These are phyloP conservation scores for Bugulina stolonifera DNA, from an alignment of 2,888 invertebrate genomes.

Conservation along the genomic window DNA sequence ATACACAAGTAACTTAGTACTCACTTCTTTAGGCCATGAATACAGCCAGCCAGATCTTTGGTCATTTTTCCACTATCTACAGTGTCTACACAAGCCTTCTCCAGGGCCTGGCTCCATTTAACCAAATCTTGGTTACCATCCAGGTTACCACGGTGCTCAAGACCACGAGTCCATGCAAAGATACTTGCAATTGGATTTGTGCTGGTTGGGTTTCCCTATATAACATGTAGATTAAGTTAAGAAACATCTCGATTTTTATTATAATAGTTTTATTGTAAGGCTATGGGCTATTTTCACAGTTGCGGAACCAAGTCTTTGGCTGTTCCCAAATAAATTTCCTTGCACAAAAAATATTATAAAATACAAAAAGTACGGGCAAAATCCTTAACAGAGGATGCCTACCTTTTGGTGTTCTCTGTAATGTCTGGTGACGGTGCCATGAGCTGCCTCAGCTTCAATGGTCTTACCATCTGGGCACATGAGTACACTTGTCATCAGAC, in stretches of 20 bases:
- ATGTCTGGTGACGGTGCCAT: constrained; percentile 60
- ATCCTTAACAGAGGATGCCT: not conserved
- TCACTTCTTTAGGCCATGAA: constrained; percentile 70
- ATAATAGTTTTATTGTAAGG: no score
- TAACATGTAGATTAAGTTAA: not conserved
- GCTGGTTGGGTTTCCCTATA: constrained; percentile 70
- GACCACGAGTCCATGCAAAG: constrained; percentile 82
- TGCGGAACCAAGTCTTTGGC: no score
- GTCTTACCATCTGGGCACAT: constrained; percentile 60
- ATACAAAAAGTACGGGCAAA: no score
- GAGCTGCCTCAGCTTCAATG: constrained; percentile 60
- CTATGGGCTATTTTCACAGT: no score
- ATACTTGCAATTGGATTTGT: constrained; percentile 87
- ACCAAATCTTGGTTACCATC: constrained; percentile 70
- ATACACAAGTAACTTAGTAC: no score
- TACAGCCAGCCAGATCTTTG: constrained; percentile 79
- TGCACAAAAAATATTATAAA: no score
- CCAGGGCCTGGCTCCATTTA: constrained; percentile 63
- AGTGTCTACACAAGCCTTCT: constrained; percentile 75
- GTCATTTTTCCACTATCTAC: constrained; percentile 79
- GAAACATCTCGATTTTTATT: no score
- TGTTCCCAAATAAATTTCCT: no score
- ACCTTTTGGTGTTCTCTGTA: constrained; percentile 72
- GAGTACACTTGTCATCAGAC: constrained; percentile 64
- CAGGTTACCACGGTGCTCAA: constrained; percentile 74